phyloP scores from a whole-genome alignment of 2,888 invertebrate genomes.

The Nephrocerus scutellatus region DNA sequence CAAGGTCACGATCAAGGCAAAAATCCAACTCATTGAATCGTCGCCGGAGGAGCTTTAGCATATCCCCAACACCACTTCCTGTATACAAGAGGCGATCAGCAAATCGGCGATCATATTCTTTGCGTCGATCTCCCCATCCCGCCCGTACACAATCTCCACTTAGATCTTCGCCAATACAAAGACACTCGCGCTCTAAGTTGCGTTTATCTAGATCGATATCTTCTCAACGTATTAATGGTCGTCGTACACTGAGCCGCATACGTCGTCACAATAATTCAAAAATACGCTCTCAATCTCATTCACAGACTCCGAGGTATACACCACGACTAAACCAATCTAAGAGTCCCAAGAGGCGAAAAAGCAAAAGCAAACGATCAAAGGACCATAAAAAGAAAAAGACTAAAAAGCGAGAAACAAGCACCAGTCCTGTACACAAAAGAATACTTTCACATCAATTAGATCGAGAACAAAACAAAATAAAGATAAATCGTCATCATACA shows the following conservation, averaged over 20 bases:
- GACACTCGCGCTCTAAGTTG: slow-evolving; percentile 37
- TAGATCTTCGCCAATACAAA: slow-evolving; percentile 28
- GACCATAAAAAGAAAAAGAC: slow-evolving; percentile 36
- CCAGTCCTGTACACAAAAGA: slow-evolving; percentile 31
- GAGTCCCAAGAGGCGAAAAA: slow-evolving; percentile 31
- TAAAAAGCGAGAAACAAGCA: slow-evolving; percentile 28
- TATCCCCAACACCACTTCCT: slow-evolving; percentile 38
- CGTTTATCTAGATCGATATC: slow-evolving; percentile 33
- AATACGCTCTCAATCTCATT: slow-evolving; percentile 9
- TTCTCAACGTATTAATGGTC: slow-evolving; percentile 30
- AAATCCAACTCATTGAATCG: slow-evolving; percentile 25
- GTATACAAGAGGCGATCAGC: slow-evolving; percentile 4
- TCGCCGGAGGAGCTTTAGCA: slow-evolving; percentile 36
- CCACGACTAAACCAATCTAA: slow-evolving; percentile 41
- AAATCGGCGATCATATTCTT: slow-evolving; percentile 19
- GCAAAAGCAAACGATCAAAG: slow-evolving; percentile 36
- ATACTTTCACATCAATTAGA: slow-evolving; percentile 36
- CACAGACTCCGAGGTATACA: slow-evolving; percentile 35
- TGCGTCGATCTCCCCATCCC: slow-evolving; percentile 14
- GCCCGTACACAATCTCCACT: slow-evolving; percentile 21
- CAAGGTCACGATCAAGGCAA: slow-evolving; percentile 29
- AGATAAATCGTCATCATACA: slow-evolving; percentile 35
- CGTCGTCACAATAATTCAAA: slow-evolving; percentile 16
- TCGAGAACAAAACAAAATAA: too few species aligned
- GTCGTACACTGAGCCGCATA: slow-evolving; percentile 22